A percentile compares a stretch with the other conserved stretches of the same genome.
Conservation (phyloP, 92 coral and sea anemone genomes). For the Chrysogorgia sp. region DNA sequence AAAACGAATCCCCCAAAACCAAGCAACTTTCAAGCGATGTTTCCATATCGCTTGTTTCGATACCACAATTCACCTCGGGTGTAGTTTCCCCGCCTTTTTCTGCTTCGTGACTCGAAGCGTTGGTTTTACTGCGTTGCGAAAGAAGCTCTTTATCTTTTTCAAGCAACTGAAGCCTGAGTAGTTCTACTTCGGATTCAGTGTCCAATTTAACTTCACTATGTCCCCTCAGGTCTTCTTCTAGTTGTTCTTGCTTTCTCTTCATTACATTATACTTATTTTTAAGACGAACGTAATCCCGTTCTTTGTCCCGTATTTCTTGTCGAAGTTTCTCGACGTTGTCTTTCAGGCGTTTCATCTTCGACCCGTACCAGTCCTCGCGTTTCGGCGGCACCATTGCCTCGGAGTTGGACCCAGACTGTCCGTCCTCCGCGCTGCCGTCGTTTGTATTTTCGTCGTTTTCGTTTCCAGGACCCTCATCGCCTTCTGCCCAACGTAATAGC, state of each 20-base stretch:
- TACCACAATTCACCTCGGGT: neutral
- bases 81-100: constrained; percentile 46
- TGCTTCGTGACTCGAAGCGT: constrained; percentile 54
- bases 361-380: constrained; percentile 47
- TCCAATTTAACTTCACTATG: constrained; percentile 65
- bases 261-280: constrained; percentile 72
- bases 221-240: constrained; percentile 66
- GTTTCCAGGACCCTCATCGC: neutral
- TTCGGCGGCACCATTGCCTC: constrained; percentile 25
- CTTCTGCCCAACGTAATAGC: constrained; percentile 20
- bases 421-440: constrained; percentile 8
- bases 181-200: constrained; percentile 64
- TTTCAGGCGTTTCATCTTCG: constrained; percentile 48
- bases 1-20: constrained; percentile 5
- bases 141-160: constrained; percentile 28
- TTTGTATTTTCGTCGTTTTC: neutral
- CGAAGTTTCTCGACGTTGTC: constrained; percentile 56
- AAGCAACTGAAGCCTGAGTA: constrained; percentile 43
- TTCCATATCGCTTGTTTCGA: neutral
- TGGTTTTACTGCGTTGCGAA: neutral
- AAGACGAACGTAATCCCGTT: constrained; percentile 29
- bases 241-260: constrained; percentile 47
- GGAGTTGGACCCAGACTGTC: neutral
- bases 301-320: constrained; percentile 52
- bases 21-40: constrained; percentile 11